Base-by-base conservation (phyloP, 2,888 invertebrate species). In the Balanococcus diminutus region DNA sequence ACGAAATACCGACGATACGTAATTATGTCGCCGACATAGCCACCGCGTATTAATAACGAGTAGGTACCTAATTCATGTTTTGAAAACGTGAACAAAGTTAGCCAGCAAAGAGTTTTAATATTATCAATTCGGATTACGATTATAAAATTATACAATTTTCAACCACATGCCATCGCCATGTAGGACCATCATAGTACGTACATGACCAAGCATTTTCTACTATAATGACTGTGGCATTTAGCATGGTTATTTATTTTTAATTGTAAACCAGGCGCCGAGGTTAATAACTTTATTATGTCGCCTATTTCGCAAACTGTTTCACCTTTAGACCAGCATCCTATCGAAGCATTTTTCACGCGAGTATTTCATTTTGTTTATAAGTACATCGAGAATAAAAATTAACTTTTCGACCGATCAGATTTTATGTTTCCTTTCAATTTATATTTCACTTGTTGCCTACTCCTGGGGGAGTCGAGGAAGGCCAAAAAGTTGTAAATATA, bases 181-280 rank as follows among this genome's bases (percentile, higher is more conserved):
- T 67, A 67, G 67, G 19, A n/a, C 5, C 28, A 67, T n/a, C 14
- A n/a, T n/a, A n/a, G n/a, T n/a, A n/a, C n/a, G n/a, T 28, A n/a
- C 75, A 32, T 75, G 75, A 75, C 75, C 16, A n/a, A 5, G 75
- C 75, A 32, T 75, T 75, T 75, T n/a, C n/a, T 31, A 14, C 75
- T 75, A 32, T 67, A 67, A 28, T 28, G 67, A 72, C 67, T 75
- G 19, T 16, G 32, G 32, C 32, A 75, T 75, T 75, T 75, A 14
- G n/a, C n/a, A 32, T 32, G 2, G 75, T 75, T 32, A 75, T 61
- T 61, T 61, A 22, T 11, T 75, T 75, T 75, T 75, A 75, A 75
- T 75, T 75, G 32, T 75, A 3, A 75, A 75, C 31, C n/a, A 32
- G 75, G 75, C 75, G 75, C 75, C 75, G 75, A 75, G 75, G 75